These are phyloP conservation scores for Garrulus glandarius DNA, from an alignment of 2,797 vertebrate species.

Conservation along the genomic window DNA sequence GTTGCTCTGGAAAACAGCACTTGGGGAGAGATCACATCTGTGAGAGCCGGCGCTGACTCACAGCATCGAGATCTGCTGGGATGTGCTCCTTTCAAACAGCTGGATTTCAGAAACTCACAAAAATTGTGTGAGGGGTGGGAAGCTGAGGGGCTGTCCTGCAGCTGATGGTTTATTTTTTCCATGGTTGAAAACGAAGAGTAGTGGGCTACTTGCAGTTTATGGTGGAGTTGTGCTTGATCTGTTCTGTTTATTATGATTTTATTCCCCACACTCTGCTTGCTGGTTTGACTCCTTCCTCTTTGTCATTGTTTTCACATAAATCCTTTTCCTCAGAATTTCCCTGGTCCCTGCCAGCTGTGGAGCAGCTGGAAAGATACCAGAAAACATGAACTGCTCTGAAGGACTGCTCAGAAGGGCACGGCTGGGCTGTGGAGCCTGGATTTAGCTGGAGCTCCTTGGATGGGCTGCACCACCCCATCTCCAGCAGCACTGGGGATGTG, in stretches of 20 bases:
- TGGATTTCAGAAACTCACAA: not conserved
- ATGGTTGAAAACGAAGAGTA: not conserved
- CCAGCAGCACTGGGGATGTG: not conserved
- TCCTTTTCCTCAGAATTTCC: slow-evolving; percentile 16
- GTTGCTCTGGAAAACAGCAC: not conserved
- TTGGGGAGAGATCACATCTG: slow-evolving; percentile 17
- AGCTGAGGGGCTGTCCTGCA: not conserved
- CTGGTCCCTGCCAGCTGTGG: slow-evolving; percentile 9
- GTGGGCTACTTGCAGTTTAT: not conserved
- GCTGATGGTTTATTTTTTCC: not conserved
- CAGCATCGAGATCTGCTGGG: not conserved
- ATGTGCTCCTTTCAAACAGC: not conserved
- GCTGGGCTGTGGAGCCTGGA: not conserved
- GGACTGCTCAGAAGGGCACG: not conserved
- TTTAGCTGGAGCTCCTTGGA: not conserved
- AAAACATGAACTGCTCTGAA: not conserved
- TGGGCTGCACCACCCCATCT: not conserved
- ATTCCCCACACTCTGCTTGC: not conserved
- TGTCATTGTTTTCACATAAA: not conserved
- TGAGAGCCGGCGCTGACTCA: not conserved
- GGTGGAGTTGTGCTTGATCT: not conserved
- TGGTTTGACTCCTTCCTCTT: not conserved
- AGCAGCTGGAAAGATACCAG: not conserved
- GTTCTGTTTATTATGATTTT: not conserved
- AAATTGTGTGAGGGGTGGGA: not conserved